A percentile compares a stretch with the other conserved stretches of the same genome.
phyloP scores from a whole-genome alignment of 2,113 vertebrate genomes.

The Chrysochloris asiatica region DNA sequence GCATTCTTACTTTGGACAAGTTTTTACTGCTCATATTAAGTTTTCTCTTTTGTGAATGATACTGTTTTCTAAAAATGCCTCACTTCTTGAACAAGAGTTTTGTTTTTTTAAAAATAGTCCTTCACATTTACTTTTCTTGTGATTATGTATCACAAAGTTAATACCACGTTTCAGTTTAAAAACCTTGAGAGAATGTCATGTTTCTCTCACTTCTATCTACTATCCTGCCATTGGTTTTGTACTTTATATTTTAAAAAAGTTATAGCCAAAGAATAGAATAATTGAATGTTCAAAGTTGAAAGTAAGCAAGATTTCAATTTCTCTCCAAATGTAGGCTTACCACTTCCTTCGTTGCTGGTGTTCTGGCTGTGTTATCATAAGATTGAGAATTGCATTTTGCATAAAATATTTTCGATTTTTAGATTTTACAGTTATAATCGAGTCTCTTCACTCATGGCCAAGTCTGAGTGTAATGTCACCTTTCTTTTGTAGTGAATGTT shows the following conservation, averaged over 20 bases:
- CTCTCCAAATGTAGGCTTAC: slow-evolving; percentile 43
- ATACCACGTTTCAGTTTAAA: slow-evolving; percentile 54
- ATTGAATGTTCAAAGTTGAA: slow-evolving; percentile 66
- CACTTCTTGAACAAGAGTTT: not conserved
- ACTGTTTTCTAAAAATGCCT: slow-evolving; percentile 31
- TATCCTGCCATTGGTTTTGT: slow-evolving; percentile 11
- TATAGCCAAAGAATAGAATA: slow-evolving; percentile 53
- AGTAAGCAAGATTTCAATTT: slow-evolving; percentile 52
- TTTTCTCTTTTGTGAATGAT: not conserved
- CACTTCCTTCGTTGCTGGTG: slow-evolving; percentile 32
- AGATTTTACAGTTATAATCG: slow-evolving; percentile 36
- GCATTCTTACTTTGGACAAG: not conserved
- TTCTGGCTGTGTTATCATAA: slow-evolving; percentile 17
- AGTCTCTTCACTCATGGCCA: not conserved
- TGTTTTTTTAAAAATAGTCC: not conserved
- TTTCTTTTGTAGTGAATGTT: slow-evolving; percentile 44
- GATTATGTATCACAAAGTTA: slow-evolving; percentile 24
- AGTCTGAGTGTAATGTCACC: slow-evolving; percentile 34
- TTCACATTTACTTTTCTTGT: slow-evolving; percentile 60
- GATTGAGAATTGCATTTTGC: slow-evolving; percentile 59
- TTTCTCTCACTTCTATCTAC: slow-evolving; percentile 32
- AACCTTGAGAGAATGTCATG: not conserved
- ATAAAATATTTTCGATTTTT: slow-evolving; percentile 56
- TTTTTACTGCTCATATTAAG: not conserved
- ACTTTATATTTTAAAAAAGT: slow-evolving; percentile 58